Conservation (phyloP, 2,888 invertebrate species). For the Mantis religiosa region DNA sequence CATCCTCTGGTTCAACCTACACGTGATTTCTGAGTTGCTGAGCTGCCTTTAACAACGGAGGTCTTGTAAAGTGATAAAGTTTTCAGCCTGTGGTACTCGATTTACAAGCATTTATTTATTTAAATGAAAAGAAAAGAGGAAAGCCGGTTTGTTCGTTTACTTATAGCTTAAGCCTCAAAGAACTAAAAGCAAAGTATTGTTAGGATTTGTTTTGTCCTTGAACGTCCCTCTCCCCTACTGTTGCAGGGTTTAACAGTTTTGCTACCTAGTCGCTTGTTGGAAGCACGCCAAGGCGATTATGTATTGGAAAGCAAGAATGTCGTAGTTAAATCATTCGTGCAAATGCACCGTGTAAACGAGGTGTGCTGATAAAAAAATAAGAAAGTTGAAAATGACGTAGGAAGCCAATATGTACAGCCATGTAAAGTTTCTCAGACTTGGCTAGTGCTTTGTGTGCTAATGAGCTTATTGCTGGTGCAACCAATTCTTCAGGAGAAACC, state of each 20-base stretch:
- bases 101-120: not conserved
- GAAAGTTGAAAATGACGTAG: not conserved
- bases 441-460: no score
- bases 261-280: not conserved
- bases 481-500: no score
- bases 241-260: not conserved
- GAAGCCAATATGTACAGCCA: no score
- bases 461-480: no score
- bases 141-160: not conserved
- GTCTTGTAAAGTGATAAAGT: no score
- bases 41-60: no score
- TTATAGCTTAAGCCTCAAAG: not conserved
- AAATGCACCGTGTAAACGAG: not conserved
- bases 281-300: not conserved
- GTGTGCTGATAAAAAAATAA: not conserved
- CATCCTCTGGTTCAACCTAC: no score
- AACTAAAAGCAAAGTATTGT: not conserved
- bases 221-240: not conserved
- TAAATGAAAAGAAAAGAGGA: not conserved
- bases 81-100: not conserved
- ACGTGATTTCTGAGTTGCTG: no score
- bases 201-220: not conserved
- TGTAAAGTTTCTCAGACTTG: no score
- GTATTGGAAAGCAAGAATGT: not conserved
- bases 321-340: not conserved